phyloP scores from a whole-genome alignment of 2,797 vertebrate genomes.

The Falco peregrinus region DNA sequence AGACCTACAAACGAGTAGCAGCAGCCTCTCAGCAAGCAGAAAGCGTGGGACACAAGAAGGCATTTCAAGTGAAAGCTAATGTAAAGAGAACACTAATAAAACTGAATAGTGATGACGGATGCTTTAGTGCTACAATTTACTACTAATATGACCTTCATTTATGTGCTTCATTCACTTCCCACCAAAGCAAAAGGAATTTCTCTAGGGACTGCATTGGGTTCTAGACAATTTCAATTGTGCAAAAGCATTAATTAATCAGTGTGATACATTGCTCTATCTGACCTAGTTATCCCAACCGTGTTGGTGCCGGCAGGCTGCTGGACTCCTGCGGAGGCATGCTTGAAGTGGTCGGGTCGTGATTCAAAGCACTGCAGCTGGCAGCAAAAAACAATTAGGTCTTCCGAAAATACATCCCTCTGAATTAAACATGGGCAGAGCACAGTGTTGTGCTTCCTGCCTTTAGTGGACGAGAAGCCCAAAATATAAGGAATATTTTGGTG shows the following conservation, averaged over 20 bases:
- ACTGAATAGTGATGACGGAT: not conserved
- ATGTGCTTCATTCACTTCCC: not conserved
- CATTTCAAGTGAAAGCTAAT: not conserved
- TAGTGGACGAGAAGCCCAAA: not conserved
- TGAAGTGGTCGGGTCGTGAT: fast-evolving
- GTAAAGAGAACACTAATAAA: not conserved
- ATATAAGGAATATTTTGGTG: not conserved
- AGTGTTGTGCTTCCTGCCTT: not conserved
- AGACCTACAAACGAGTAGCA: not conserved
- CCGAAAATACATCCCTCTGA: not conserved
- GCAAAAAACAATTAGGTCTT: not conserved
- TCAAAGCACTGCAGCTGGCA: not conserved
- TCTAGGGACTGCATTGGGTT: not conserved
- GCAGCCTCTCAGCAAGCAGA: not conserved
- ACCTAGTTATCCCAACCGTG: not conserved
- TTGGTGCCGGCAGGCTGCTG: not conserved
- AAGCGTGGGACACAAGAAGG: not conserved
- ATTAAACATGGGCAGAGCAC: not conserved
- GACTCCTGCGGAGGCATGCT: not conserved
- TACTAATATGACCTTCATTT: not conserved
- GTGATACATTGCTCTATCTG: not conserved
- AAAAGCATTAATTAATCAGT: not conserved
- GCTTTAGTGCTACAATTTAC: not conserved
- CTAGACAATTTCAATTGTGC: not conserved
- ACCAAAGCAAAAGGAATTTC: not conserved